A percentile compares a stretch with the other conserved stretches of the same genome.
phyloP scores from a whole-genome alignment of 2,888 invertebrate genomes.

The Sturmia bella region DNA sequence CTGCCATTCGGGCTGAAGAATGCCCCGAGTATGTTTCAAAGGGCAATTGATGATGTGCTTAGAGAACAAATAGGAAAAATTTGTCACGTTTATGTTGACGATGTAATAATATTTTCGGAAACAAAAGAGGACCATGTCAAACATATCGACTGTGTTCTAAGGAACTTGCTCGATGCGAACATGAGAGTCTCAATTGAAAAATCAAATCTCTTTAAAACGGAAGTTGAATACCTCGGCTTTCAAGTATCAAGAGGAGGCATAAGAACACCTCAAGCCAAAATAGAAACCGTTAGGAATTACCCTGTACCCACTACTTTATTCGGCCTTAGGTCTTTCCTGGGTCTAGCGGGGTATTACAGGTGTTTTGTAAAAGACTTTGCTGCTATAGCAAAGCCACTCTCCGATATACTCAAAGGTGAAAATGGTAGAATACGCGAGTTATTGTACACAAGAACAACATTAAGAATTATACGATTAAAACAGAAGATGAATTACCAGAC shows the following conservation, averaged over 20 bases:
- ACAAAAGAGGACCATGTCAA: background rate
- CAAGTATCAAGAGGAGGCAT: background rate
- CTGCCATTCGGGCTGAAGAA: conserved; percentile 57
- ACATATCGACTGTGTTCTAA: background rate
- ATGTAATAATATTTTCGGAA: conserved; percentile 12
- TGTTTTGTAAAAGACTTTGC: no score
- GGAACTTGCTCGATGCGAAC: conserved; percentile 24
- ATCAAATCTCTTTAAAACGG: background rate
- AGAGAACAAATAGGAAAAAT: conserved; percentile 51
- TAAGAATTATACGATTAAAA: conserved; percentile 5
- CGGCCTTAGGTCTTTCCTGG: no score
- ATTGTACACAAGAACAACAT: conserved; percentile 1
- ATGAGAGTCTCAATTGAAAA: conserved; percentile 48
- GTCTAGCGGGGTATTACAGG: no score
- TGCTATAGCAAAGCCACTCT: background rate
- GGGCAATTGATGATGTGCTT: conserved; percentile 46
- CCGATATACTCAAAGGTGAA: background rate
- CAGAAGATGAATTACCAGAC: background rate
- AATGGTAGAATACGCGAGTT: background rate
- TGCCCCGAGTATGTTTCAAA: conserved; percentile 53
- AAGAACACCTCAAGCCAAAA: conserved; percentile 4
- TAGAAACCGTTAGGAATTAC: background rate
- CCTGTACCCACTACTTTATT: no score
- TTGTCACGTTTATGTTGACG: conserved; percentile 50
- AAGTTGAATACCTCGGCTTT: background rate